Conservation (phyloP, 2,797 vertebrate genomes). For the Vipera ursinii region DNA sequence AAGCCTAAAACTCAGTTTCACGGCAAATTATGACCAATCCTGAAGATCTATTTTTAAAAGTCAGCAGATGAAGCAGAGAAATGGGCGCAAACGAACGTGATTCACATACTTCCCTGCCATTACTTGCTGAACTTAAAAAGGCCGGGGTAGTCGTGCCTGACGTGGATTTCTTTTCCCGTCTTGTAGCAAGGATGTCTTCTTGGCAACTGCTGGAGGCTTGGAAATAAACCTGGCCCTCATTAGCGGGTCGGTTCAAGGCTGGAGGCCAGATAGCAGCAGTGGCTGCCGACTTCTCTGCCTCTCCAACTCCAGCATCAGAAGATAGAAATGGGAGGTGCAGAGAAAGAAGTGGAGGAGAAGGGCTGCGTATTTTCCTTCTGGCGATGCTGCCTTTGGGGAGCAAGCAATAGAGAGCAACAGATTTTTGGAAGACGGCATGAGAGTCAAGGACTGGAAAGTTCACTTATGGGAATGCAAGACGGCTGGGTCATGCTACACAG, state of each 20-base stretch:
- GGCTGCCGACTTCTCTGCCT: background rate
- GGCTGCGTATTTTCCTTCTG: constrained; percentile 46
- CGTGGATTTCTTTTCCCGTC: background rate
- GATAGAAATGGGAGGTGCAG: constrained; percentile 34
- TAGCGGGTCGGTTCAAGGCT: background rate
- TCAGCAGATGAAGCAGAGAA: background rate
- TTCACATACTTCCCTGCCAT: background rate
- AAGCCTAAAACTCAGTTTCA: background rate
- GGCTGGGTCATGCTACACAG: constrained; percentile 11
- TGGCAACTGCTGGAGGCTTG: background rate
- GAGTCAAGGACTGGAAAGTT: background rate
- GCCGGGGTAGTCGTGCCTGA: constrained; percentile 26
- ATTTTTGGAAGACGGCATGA: background rate
- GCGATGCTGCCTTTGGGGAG: constrained; percentile 51
- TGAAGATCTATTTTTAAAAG: background rate
- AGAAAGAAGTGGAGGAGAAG: constrained; percentile 58
- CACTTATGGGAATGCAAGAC: background rate
- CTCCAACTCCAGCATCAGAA: constrained; percentile 50
- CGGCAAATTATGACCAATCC: background rate
- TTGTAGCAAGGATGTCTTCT: background rate
- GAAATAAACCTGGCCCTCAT: constrained; percentile 32
- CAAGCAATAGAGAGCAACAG: constrained; percentile 9
- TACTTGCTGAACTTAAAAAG: background rate
- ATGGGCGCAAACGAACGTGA: background rate
- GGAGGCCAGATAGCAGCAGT: constrained; percentile 1